phyloP scores from a whole-genome alignment of 2,888 invertebrate species.

The Nesidiocoris tenuis region DNA sequence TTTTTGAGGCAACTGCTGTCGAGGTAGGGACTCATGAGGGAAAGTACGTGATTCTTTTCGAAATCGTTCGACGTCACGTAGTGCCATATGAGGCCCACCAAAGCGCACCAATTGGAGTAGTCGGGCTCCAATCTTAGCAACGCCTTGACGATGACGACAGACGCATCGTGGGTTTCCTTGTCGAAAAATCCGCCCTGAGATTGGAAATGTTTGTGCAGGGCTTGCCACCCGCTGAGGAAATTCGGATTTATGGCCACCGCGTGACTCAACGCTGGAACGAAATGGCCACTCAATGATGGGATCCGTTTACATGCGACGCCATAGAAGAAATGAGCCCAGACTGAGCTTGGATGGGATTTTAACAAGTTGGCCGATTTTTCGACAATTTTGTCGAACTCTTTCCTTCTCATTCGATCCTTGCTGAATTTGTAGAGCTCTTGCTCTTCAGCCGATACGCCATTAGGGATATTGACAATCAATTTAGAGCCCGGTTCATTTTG shows the following conservation, averaged over 20 bases:
- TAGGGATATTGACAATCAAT: background rate
- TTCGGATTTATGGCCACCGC: slow-evolving; percentile 32
- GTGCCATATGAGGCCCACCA: slow-evolving; percentile 36
- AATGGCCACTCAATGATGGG: background rate
- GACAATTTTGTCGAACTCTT: background rate
- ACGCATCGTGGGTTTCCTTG: slow-evolving; percentile 16
- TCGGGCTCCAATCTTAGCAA: slow-evolving; percentile 23
- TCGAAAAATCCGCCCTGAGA: slow-evolving; percentile 21
- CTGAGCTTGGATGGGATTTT: slow-evolving; percentile 24
- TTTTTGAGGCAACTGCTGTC: slow-evolving; percentile 1
- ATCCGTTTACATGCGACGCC: slow-evolving; percentile 31
- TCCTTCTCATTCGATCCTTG: slow-evolving; percentile 19
- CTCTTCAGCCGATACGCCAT: slow-evolving; percentile 11
- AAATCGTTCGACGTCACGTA: slow-evolving; percentile 27
- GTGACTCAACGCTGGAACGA: slow-evolving; percentile 12
- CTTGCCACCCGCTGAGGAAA: slow-evolving; percentile 37
- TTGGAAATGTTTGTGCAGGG: slow-evolving; percentile 28
- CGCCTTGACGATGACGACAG: slow-evolving; percentile 10
- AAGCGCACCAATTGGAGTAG: slow-evolving; percentile 26
- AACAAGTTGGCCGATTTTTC: background rate
- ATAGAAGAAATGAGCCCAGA: slow-evolving; percentile 34
- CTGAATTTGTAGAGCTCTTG: slow-evolving; percentile 3
- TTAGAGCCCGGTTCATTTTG: background rate
- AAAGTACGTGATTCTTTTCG: slow-evolving; percentile 6
- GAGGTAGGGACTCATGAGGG: slow-evolving; percentile 8